Conservation (phyloP, 2,113 vertebrate species). For the Xiphophorus couchianus region DNA sequence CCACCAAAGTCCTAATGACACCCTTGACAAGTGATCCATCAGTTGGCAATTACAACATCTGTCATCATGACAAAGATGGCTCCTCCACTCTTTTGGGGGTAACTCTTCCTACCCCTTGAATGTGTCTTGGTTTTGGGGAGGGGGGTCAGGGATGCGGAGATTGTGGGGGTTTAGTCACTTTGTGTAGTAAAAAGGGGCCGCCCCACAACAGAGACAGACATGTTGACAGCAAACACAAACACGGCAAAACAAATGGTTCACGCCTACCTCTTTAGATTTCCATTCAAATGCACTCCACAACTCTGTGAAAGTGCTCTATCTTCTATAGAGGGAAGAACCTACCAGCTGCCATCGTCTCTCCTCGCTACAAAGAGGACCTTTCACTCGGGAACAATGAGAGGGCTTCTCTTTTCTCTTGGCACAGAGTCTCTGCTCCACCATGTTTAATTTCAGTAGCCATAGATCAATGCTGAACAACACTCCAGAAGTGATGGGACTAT, state of each 20-base stretch:
- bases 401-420: conserved; percentile 77
- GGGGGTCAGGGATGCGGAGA: conserved; percentile 33
- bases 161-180: conserved; percentile 68
- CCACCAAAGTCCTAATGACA: conserved; percentile 76
- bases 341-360: conserved; percentile 84
- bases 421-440: conserved; percentile 65
- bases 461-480: conserved; percentile 76
- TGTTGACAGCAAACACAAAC: conserved; percentile 89
- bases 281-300: conserved; percentile 84
- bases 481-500: conserved; percentile 72
- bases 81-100: conserved; percentile 57
- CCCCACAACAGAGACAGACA: conserved; percentile 82
- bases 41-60: conserved; percentile 88
- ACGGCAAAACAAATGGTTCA: conserved; percentile 87
- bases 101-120: conserved; percentile 72
- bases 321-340: conserved; percentile 83
- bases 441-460: conserved; percentile 75
- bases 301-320: conserved; percentile 82
- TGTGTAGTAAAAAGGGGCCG: conserved; percentile 76
- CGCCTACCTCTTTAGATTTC: conserved; percentile 87
- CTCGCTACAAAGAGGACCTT: conserved; percentile 81
- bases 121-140: conserved; percentile 63
- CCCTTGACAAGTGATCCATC: conserved; percentile 82
- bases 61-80: conserved; percentile 81
- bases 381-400: conserved; percentile 80